Base-by-base conservation (phyloP, 2,888 invertebrate species). In the Agrotis exclamationis region DNA sequence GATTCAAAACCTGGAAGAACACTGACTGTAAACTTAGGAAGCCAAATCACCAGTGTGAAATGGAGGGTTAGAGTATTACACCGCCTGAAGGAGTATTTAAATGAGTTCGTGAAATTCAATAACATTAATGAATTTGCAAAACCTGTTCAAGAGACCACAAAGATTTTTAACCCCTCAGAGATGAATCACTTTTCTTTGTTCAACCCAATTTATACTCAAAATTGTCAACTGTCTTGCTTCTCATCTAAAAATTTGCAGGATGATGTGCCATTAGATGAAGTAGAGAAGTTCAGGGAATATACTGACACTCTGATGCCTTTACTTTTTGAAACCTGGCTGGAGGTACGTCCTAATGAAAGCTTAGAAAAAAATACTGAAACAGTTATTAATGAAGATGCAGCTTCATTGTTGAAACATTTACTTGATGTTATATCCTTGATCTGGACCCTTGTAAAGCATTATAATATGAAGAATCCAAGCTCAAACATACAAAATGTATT, bases 321-420 rank as follows among this genome's bases (percentile, higher is more conserved):
- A 33, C 95, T 99, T 68, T 97, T 98, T 89, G 98, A 98, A 90
- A 98, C 98, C 63, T 99, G 99, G 98, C 91, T 98, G 33, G 99
- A 99, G 96, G 97, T 97, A 18, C 96, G 97, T 60, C 97, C 98
- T 7, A 94, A 89, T 75, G 90, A 89, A 44, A 92, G 91, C 44
- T 84, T 90, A 16, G 90, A 90, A n/a, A 90, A 91, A 76, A 93
- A 93, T 77, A 92, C 94, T 67, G 96, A 96, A 86, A 94, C 94
- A 76, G 90, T 97, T 48, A 93, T 98, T 22, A 96, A 93, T 76
- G 96, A 96, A 76, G 98, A 98, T 92, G 97, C 97, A 24, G 96
- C 97, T 3, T 90, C 95, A 48, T 95, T 98, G 47, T 91, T 98
- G 13, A 97, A 97, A 87, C 97, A 97, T 76, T 96, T 97, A 44